Evolutionary conservation across 2,888 invertebrate species (phyloP).

Genomic region (Metopia argyrocephala): DNA sequence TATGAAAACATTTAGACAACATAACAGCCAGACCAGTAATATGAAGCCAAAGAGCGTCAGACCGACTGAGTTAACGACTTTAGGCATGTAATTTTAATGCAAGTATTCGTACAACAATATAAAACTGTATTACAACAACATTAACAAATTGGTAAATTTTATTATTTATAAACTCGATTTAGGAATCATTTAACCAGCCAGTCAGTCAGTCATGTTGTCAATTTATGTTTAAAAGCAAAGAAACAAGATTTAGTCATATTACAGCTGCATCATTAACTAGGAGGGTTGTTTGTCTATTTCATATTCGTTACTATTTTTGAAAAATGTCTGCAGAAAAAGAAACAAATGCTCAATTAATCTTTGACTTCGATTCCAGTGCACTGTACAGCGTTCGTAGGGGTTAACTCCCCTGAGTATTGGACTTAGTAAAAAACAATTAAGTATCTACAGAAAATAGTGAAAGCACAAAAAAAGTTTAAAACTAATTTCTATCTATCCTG

Average conservation of each 20-base stretch:
- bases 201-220: slow-evolving; percentile 48
- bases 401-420: too few relatives aligned
- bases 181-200: slow-evolving; percentile 22
- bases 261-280: not conserved
- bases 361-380: too few relatives aligned
- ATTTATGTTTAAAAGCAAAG: slow-evolving; percentile 36
- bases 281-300: too few relatives aligned
- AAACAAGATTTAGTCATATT: not conserved
- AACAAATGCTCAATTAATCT: too few relatives aligned
- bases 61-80: slow-evolving; percentile 15
- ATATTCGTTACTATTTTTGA: too few relatives aligned
- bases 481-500: too few relatives aligned
- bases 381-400: too few relatives aligned
- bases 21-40: not conserved
- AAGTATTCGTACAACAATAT: slow-evolving; percentile 24
- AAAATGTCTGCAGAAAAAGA: too few relatives aligned
- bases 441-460: too few relatives aligned
- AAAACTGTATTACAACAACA: slow-evolving; percentile 51
- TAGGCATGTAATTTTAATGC: slow-evolving; percentile 32
- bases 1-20: not conserved
- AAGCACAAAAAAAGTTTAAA: too few relatives aligned
- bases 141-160: slow-evolving; percentile 58
- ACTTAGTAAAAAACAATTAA: too few relatives aligned
- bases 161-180: slow-evolving; percentile 51
- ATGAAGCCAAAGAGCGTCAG: not conserved